phyloP scores from a whole-genome alignment of 2,797 vertebrate species.

The Diglossa cyanea region DNA sequence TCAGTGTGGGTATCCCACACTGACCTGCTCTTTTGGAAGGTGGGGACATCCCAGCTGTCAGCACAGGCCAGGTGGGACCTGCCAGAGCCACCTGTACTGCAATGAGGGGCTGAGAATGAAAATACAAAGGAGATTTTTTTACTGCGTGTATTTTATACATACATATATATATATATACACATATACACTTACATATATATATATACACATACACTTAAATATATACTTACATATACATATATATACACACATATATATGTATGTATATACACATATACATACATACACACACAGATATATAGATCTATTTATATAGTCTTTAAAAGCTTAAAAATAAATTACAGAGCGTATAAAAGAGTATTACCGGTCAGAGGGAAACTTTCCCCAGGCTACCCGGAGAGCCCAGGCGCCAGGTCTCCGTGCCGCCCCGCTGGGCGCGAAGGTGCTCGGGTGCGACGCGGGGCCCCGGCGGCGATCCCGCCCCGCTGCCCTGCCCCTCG shows the following conservation, averaged over 20 bases:
- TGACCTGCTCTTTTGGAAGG: rapidly evolving
- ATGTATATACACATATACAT: no score
- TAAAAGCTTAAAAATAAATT: neutral
- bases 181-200: no score
- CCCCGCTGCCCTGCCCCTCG: neutral
- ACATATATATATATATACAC: rapidly evolving
- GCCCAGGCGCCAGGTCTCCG: rapidly evolving
- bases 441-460: rapidly evolving
- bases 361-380: neutral
- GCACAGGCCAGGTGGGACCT: neutral
- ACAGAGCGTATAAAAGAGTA: no score
- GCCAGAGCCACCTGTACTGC: neutral
- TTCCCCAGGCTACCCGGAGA: no score
- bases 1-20: no score
- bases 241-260: no score
- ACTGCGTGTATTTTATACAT: neutral
- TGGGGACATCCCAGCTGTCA: neutral
- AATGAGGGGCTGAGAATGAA: neutral
- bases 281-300: rapidly evolving
- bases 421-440: rapidly evolving
- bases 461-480: neutral
- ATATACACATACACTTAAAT: rapidly evolving
- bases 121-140: neutral
- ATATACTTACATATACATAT: no score
- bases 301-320: neutral